A percentile compares a stretch with the other conserved stretches of the same genome.
Evolutionary conservation across 2,888 invertebrate species (phyloP).

Genomic region (Acanthosepion pharaonis): DNA sequence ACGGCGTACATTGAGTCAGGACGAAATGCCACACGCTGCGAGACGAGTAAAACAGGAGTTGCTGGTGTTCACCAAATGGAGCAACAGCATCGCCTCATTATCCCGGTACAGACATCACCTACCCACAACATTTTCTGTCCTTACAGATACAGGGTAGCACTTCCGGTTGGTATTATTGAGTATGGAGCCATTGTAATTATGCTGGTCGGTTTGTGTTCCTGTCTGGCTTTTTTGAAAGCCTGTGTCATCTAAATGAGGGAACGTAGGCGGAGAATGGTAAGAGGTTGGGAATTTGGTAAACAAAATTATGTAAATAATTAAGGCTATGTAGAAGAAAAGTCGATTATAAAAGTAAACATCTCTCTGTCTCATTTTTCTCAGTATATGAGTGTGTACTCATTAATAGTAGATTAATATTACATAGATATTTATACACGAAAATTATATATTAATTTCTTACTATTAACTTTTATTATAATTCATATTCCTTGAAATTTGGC

Average conservation of each 20-base stretch:
- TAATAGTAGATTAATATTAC: no score
- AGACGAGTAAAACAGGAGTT: not conserved
- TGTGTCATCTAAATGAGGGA: not conserved
- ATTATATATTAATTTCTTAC: no score
- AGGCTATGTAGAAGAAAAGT: not conserved
- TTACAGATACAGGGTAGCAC: not conserved
- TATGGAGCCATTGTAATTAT: conserved; percentile 22
- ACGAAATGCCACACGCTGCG: not conserved
- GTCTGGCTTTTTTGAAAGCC: not conserved
- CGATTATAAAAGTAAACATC: not conserved
- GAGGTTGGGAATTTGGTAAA: not conserved
- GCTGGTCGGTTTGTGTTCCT: conserved; percentile 2
- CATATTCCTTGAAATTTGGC: no score
- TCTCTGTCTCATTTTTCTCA: not conserved
- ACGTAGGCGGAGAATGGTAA: not conserved
- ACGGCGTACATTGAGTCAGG: not conserved
- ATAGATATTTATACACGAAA: no score
- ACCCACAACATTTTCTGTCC: not conserved
- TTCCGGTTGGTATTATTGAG: conserved; percentile 33
- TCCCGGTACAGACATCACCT: not conserved
- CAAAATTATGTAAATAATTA: not conserved
- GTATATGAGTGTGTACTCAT: not conserved
- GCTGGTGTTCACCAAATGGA: not conserved
- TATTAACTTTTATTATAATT: no score
- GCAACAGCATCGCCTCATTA: not conserved